Percentiles rank a stretch among this genome's conserved stretches.
Conservation (phyloP, 2,113 vertebrate genomes). For the Ptilorrhoa leucosticta region DNA sequence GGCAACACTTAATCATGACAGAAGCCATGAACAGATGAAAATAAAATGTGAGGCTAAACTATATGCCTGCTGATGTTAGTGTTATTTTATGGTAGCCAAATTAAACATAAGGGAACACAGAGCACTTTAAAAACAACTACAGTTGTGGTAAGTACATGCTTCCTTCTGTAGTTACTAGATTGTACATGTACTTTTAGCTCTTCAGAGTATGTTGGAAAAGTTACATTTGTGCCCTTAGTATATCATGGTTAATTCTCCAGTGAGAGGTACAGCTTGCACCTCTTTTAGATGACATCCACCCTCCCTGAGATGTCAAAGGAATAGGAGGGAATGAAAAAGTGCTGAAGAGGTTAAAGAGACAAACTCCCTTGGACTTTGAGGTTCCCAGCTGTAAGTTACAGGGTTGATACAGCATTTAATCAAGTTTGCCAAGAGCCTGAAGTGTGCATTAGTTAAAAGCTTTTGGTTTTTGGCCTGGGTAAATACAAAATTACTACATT, state of each 20-base stretch:
- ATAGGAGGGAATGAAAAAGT: background rate
- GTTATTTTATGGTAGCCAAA: background rate
- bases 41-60: background rate
- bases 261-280: background rate
- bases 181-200: background rate
- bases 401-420: background rate
- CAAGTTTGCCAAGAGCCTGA: background rate
- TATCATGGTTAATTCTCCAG: background rate
- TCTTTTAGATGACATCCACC: background rate
- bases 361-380: background rate
- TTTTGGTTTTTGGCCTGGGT: background rate
- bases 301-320: background rate
- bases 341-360: background rate
- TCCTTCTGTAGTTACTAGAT: background rate
- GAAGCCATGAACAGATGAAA: background rate
- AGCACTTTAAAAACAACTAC: background rate
- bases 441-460: background rate
- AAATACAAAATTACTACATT: background rate
- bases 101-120: background rate
- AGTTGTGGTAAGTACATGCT: background rate
- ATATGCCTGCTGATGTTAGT: background rate
- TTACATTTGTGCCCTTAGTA: background rate
- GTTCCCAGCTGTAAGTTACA: background rate
- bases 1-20: background rate
- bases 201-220: background rate